Evolutionary conservation across 2,888 invertebrate species (phyloP).

Genomic region (Drosophila suboccidentalis): DNA sequence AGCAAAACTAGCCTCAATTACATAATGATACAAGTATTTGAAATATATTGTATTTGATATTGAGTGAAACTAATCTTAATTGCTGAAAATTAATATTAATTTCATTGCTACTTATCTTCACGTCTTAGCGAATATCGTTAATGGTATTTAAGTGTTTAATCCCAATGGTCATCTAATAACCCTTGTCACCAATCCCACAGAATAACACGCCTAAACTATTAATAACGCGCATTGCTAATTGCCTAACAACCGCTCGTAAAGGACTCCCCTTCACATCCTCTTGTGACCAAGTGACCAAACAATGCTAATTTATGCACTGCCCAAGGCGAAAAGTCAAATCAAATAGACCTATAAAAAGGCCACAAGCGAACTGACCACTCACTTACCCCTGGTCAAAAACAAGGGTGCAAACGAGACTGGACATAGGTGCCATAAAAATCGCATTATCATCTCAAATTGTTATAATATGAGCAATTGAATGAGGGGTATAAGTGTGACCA

Average conservation of each 20-base stretch:
- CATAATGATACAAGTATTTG: too few species aligned
- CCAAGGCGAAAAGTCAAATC: constrained; percentile 73
- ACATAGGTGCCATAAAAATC: constrained; percentile 63
- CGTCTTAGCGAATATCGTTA: background rate
- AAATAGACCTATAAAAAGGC: constrained; percentile 67
- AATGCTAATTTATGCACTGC: constrained; percentile 79
- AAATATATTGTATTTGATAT: background rate
- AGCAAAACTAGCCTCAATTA: background rate
- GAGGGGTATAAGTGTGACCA: constrained; percentile 29
- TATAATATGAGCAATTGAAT: constrained; percentile 46
- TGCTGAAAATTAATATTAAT: too few species aligned
- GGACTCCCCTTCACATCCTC: constrained; percentile 11
- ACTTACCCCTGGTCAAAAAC: constrained; percentile 48
- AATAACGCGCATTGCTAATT: constrained; percentile 69
- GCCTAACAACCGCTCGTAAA: constrained; percentile 46
- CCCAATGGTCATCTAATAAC: constrained; percentile 1
- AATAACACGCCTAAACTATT: constrained; percentile 44
- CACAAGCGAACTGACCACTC: constrained; percentile 64
- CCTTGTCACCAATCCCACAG: constrained; percentile 9
- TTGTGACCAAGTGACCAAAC: constrained; percentile 27
- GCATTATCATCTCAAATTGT: constrained; percentile 66
- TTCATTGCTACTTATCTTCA: background rate
- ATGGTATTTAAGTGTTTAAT: background rate
- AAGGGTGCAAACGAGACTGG: constrained; percentile 50
- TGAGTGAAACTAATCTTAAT: background rate